Percentiles rank a stretch among this genome's conserved stretches.
Evolutionary conservation across 2,113 vertebrate genomes (phyloP).

Genomic region (Macquaria australasica): DNA sequence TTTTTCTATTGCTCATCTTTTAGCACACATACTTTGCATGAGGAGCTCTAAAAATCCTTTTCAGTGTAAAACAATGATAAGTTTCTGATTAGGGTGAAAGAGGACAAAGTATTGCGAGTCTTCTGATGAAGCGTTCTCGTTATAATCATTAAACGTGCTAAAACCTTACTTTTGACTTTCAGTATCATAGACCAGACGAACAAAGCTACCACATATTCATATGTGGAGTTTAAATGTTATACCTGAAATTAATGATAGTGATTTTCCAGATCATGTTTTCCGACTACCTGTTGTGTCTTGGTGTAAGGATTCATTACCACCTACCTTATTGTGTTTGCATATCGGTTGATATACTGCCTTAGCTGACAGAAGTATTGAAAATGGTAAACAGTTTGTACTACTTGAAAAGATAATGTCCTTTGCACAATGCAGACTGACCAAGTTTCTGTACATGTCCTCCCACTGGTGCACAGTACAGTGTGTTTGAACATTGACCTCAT

Average conservation of each 20-base stretch:
- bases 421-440: constrained; percentile 1
- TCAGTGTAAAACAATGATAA: neutral
- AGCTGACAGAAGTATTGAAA: constrained; percentile 19
- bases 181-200: neutral
- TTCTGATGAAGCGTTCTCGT: neutral
- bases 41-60: neutral
- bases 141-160: neutral
- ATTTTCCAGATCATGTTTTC: constrained; percentile 21
- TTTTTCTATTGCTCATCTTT: neutral
- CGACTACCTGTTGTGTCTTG: neutral
- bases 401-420: neutral
- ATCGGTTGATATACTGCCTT: neutral
- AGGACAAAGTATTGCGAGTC: neutral
- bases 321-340: neutral
- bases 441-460: constrained; percentile 3
- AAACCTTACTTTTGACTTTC: neutral
- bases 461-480: neutral
- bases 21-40: neutral
- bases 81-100: neutral
- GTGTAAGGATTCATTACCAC: neutral
- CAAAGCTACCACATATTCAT: neutral
- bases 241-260: neutral
- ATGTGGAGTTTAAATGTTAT: neutral
- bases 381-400: constrained; percentile 21
- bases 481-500: constrained; percentile 11